phyloP scores from a whole-genome alignment of 2,797 vertebrate species.

The Mustela erminea region DNA sequence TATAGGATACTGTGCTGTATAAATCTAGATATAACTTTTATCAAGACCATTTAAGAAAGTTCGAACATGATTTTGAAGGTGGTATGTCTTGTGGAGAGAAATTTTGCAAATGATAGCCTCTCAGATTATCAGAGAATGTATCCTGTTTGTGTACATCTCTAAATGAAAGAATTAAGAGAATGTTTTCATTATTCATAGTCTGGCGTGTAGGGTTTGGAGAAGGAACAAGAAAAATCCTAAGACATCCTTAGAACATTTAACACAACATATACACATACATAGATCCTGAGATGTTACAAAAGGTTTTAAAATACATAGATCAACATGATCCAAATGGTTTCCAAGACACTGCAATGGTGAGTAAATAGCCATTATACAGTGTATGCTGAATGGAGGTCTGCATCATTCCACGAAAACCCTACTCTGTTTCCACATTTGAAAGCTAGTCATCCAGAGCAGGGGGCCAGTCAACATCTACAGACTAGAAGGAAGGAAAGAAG shows the following conservation, averaged over 20 bases:
- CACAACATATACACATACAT: constrained; percentile 40
- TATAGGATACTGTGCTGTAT: constrained; percentile 18
- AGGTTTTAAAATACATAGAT: constrained; percentile 82
- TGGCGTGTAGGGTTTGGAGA: neutral
- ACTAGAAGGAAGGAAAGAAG: constrained; percentile 87
- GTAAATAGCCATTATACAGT: constrained; percentile 35
- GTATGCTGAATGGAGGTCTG: neutral
- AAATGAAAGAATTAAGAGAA: constrained; percentile 49
- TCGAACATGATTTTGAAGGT: constrained; percentile 60
- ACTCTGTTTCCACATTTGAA: constrained; percentile 57
- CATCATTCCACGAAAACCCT: neutral
- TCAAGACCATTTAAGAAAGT: constrained; percentile 8
- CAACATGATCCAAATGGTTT: constrained; percentile 87
- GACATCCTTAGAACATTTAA: constrained; percentile 64
- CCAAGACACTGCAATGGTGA: constrained; percentile 62
- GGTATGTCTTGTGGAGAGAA: neutral
- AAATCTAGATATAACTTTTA: constrained; percentile 45
- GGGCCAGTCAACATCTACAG: constrained; percentile 98
- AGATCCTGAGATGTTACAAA: constrained; percentile 79
- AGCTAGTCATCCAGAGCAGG: constrained; percentile 92
- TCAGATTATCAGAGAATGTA: constrained; percentile 33
- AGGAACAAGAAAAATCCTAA: constrained; percentile 54
- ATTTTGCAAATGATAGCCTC: constrained; percentile 51
- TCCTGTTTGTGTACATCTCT: constrained; percentile 41
- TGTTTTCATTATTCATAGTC: constrained; percentile 49